Evolutionary conservation across 1,140 invertebrate genomes (phyloP).

Genomic region (Drosophila kepulauana): DNA sequence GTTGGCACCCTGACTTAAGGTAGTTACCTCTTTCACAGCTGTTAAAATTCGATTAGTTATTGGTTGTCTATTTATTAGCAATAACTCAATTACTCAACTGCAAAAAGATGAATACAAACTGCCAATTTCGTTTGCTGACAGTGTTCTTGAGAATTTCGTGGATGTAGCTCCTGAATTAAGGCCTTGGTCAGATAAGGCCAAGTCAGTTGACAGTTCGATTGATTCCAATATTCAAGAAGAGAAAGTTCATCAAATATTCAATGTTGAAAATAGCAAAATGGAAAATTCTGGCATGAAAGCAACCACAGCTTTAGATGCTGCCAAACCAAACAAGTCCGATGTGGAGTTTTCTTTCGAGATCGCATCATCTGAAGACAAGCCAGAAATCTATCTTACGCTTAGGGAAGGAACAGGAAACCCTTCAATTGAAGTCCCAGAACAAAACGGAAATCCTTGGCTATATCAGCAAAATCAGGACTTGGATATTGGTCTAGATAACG

Average conservation of each 20-base stretch:
- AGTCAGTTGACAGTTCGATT: background rate
- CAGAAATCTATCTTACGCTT: slow-evolving; percentile 18
- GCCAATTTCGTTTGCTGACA: background rate
- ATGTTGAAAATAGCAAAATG: background rate
- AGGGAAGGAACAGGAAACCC: background rate
- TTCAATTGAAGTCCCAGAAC: background rate
- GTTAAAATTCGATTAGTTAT: background rate
- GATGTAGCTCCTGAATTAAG: slow-evolving; percentile 24
- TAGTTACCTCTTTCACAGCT: slow-evolving; percentile 86
- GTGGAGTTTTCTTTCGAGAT: slow-evolving; percentile 30
- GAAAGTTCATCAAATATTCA: background rate
- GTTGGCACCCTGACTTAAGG: slow-evolving; percentile 98
- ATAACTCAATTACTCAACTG: slow-evolving; percentile 39
- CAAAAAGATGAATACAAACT: slow-evolving; percentile 30
- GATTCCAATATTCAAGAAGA: slow-evolving; percentile 7
- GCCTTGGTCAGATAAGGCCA: background rate
- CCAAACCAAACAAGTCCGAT: background rate
- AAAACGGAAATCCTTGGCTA: background rate
- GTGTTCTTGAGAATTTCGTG: slow-evolving; percentile 19
- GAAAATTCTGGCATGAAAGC: background rate
- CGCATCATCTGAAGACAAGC: background rate
- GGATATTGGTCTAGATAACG: background rate
- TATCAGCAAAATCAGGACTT: background rate
- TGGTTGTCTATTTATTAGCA: slow-evolving; percentile 21
- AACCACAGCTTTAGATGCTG: background rate